Evolutionary conservation across 2,888 invertebrate genomes (phyloP).

Genomic region (Orchestes rusci): DNA sequence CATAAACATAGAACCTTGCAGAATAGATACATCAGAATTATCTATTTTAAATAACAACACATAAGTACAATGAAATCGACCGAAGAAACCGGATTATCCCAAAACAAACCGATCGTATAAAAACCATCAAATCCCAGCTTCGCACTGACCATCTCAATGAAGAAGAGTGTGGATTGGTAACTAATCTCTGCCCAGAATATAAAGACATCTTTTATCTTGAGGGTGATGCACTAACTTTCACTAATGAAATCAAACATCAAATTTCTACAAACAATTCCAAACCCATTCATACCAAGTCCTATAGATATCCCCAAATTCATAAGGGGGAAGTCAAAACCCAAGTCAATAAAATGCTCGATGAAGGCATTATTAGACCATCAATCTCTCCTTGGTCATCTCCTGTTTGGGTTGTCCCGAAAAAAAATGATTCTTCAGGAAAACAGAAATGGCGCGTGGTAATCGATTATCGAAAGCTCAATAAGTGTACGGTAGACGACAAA

Average conservation of each 20-base stretch:
- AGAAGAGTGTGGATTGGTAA: slow-evolving; percentile 1
- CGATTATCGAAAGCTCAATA: too few relatives aligned
- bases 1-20: not conserved
- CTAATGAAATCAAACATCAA: slow-evolving; percentile 5
- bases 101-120: not conserved
- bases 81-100: too few relatives aligned
- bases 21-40: too few relatives aligned
- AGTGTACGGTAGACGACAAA: not conserved
- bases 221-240: slow-evolving; percentile 2
- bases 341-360: slow-evolving; percentile 5
- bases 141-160: slow-evolving; percentile 3
- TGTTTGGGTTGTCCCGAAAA: slow-evolving; percentile 9
- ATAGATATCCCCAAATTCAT: slow-evolving; percentile 9
- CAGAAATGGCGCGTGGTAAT: slow-evolving; percentile 7
- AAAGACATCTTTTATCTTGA: slow-evolving; percentile 6
- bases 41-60: too few relatives aligned
- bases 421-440: slow-evolving; percentile 7
- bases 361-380: slow-evolving; percentile 7
- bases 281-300: slow-evolving; percentile 5
- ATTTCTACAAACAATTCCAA: not conserved
- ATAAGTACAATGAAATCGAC: too few relatives aligned
- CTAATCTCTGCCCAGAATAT: slow-evolving; percentile 1
- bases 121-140: slow-evolving; percentile 1
- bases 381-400: slow-evolving; percentile 7
- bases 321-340: slow-evolving; percentile 8